Percentiles rank a stretch among this genome's conserved stretches.
phyloP scores from a whole-genome alignment of 1,140 invertebrate genomes.

The Eumaeus atala region DNA sequence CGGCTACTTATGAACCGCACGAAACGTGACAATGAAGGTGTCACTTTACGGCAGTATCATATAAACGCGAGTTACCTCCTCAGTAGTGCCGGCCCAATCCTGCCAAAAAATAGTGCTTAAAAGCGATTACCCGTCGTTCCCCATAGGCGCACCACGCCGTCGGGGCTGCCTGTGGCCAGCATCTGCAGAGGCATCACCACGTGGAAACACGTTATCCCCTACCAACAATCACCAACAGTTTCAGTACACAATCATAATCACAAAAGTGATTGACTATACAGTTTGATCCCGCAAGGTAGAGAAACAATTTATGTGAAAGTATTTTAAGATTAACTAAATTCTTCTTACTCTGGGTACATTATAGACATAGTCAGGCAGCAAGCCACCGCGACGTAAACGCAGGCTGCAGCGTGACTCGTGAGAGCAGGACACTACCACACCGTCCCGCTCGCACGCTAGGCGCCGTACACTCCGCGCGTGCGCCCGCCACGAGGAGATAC shows the following conservation, averaged over 20 bases:
- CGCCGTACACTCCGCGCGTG: constrained; percentile 59
- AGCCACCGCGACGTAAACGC: constrained; percentile 54
- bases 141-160: constrained; percentile 69
- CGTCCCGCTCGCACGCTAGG: constrained; percentile 52
- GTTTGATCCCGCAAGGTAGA: too few relatives aligned
- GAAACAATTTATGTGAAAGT: too few relatives aligned
- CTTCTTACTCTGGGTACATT: constrained; percentile 63
- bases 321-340: too few relatives aligned
- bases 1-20: too few relatives aligned
- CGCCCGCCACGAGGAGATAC: constrained; percentile 42
- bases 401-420: constrained; percentile 61
- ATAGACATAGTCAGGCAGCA: constrained; percentile 66
- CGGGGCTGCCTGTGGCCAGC: constrained; percentile 68
- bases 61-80: too few relatives aligned
- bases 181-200: constrained; percentile 51
- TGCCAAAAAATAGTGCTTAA: too few relatives aligned
- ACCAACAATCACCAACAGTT: not conserved
- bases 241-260: not conserved
- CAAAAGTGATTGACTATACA: too few relatives aligned
- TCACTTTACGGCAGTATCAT: too few relatives aligned
- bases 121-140: constrained; percentile 44
- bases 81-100: too few relatives aligned
- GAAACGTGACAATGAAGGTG: too few relatives aligned
- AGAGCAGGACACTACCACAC: constrained; percentile 69
- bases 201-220: constrained; percentile 74